These are phyloP conservation scores for Clarias magur DNA, from an alignment of 2,113 vertebrate genomes.

Conservation along the genomic window DNA sequence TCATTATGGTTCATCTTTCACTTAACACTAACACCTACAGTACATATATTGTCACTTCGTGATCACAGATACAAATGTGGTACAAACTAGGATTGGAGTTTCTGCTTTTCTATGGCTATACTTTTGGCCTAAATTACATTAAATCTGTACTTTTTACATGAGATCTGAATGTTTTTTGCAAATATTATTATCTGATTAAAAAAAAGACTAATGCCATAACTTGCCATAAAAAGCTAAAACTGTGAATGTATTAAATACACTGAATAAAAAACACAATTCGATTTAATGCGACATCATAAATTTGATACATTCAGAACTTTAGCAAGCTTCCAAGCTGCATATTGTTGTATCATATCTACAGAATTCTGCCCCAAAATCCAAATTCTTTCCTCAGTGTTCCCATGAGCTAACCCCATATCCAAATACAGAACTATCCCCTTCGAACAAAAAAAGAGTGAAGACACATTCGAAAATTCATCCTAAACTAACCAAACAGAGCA, in stretches of 20 bases:
- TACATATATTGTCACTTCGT: background rate
- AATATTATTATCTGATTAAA: no score
- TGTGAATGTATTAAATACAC: background rate
- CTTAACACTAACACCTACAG: background rate
- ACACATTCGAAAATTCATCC: background rate
- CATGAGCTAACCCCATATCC: background rate
- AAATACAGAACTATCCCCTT: background rate
- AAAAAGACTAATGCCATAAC: background rate
- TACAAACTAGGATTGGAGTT: background rate
- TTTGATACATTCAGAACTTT: background rate
- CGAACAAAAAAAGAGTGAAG: background rate
- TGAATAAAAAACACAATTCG: background rate
- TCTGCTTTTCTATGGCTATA: background rate
- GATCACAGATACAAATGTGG: background rate
- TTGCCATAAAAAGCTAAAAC: background rate
- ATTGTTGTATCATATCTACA: background rate
- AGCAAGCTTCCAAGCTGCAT: background rate
- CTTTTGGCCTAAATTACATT: background rate
- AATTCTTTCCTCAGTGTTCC: background rate
- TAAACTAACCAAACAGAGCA: slow-evolving; percentile 7
- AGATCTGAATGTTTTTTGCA: background rate
- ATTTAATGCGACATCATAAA: background rate
- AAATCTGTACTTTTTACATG: background rate
- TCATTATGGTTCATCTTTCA: background rate
- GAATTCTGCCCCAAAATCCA: background rate